A percentile compares a stretch with the other conserved stretches of the same genome.
Evolutionary conservation across 2,888 invertebrate species (phyloP).

Genomic region (Opisthograptis luteolata): DNA sequence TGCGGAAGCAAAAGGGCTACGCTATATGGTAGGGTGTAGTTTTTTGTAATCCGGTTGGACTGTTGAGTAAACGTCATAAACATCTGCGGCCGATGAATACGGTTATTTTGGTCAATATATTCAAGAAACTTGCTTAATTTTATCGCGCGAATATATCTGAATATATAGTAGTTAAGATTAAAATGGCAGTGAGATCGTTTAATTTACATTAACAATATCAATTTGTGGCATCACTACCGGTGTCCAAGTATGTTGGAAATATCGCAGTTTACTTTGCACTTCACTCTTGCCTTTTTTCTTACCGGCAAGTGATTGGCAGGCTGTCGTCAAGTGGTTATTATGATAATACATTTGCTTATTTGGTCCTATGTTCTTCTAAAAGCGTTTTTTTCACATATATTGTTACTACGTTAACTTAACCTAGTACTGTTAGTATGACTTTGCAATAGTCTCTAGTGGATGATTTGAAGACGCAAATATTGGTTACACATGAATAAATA

Average conservation of each 20-base stretch:
- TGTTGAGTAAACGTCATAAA: slow-evolving; percentile 6
- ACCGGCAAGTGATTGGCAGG: slow-evolving; percentile 25
- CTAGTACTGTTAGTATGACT: too few species aligned
- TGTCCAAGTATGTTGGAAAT: slow-evolving; percentile 14
- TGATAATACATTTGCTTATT: slow-evolving; percentile 22
- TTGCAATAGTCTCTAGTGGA: too few species aligned
- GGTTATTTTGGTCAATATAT: slow-evolving; percentile 23
- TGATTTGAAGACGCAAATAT: too few species aligned
- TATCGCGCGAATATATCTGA: background rate
- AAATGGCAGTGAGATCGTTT: slow-evolving; percentile 8
- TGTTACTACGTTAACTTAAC: too few species aligned
- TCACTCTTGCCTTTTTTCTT: slow-evolving; percentile 25
- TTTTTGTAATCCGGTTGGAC: slow-evolving; percentile 9
- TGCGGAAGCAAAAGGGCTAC: slow-evolving; percentile 41
- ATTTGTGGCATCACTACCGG: slow-evolving; percentile 25
- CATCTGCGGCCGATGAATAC: background rate
- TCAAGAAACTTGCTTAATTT: slow-evolving; percentile 18
- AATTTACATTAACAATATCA: slow-evolving; percentile 22
- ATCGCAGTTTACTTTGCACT: slow-evolving; percentile 23
- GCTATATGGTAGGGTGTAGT: slow-evolving; percentile 9
- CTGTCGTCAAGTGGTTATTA: slow-evolving; percentile 12
- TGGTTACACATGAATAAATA: too few species aligned
- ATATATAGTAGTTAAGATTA: slow-evolving; percentile 2
- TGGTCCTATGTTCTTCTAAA: slow-evolving; percentile 5
- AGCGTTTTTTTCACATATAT: background rate